Evolutionary conservation across 2,113 vertebrate species (phyloP).

Genomic region (Callocephalon fimbriatum): DNA sequence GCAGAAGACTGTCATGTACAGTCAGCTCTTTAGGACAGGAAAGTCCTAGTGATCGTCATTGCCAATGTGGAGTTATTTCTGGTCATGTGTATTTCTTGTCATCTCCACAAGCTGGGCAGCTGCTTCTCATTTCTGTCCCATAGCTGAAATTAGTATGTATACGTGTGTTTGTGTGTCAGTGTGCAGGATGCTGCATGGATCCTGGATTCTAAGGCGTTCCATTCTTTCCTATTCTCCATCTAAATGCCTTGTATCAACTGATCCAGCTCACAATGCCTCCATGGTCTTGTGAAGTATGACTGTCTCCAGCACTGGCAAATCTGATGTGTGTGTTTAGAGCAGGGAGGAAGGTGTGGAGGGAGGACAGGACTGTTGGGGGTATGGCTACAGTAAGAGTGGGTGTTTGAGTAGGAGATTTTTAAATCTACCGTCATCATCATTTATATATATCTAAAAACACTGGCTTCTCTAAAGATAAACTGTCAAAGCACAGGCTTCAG

Average conservation of each 20-base stretch:
- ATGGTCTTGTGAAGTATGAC: background rate
- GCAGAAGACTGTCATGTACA: background rate
- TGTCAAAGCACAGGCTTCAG: background rate
- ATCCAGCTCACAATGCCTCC: background rate
- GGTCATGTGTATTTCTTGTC: background rate
- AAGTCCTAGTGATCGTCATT: fast-evolving
- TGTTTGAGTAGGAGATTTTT: background rate
- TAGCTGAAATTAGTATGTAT: background rate
- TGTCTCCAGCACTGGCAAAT: background rate
- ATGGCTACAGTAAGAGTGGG: background rate
- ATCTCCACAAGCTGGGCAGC: background rate
- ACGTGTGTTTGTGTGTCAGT: background rate
- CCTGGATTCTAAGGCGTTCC: background rate
- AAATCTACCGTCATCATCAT: background rate
- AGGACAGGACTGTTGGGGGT: background rate
- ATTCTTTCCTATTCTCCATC: background rate
- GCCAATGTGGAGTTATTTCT: background rate
- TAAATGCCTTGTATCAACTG: background rate
- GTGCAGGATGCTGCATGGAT: background rate
- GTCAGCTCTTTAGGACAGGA: background rate
- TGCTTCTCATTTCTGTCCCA: background rate
- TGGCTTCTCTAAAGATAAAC: background rate
- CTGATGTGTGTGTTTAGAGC: background rate
- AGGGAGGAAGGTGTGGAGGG: background rate
- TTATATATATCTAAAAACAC: background rate